Evolutionary conservation across 2,113 vertebrate species (phyloP).

Genomic region (Trichomycterus rosablanca): DNA sequence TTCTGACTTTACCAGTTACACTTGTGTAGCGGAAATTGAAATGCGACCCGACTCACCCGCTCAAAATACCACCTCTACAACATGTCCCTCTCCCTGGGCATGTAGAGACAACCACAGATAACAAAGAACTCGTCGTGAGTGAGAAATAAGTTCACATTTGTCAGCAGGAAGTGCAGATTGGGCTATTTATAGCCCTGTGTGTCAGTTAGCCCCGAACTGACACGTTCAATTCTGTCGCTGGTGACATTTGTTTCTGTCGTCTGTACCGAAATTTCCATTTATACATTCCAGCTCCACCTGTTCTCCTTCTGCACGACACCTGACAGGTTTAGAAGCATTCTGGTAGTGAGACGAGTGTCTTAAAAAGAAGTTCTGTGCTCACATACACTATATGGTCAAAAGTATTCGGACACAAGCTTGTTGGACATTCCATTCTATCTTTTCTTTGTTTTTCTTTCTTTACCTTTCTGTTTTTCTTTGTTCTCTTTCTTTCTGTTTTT

Average conservation of each 20-base stretch:
- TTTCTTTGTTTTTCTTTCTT: too few relatives aligned
- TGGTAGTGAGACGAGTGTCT: not conserved
- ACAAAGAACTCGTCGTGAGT: constrained; percentile 41
- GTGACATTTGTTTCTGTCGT: constrained; percentile 33
- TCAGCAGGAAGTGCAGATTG: constrained; percentile 17
- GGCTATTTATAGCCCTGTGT: constrained; percentile 40
- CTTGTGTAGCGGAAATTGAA: too few relatives aligned
- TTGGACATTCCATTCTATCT: too few relatives aligned
- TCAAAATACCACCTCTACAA: too few relatives aligned
- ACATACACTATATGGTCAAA: too few relatives aligned
- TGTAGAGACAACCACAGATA: constrained; percentile 13
- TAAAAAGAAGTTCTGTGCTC: too few relatives aligned
- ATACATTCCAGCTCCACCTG: constrained; percentile 22
- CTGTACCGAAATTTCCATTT: constrained; percentile 22
- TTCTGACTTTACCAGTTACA: too few relatives aligned
- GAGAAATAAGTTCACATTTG: constrained; percentile 43
- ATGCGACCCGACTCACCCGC: too few relatives aligned
- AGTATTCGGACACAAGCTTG: too few relatives aligned
- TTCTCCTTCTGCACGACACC: constrained; percentile 17
- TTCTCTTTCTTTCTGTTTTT: too few relatives aligned
- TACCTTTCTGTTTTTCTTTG: too few relatives aligned
- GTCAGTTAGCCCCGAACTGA: constrained; percentile 36
- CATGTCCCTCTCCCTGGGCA: constrained; percentile 27
- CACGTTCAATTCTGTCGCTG: constrained; percentile 30
- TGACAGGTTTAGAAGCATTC: constrained; percentile 29